Conservation (phyloP, 2,888 invertebrate species). For the Epistrophella euchroma region DNA sequence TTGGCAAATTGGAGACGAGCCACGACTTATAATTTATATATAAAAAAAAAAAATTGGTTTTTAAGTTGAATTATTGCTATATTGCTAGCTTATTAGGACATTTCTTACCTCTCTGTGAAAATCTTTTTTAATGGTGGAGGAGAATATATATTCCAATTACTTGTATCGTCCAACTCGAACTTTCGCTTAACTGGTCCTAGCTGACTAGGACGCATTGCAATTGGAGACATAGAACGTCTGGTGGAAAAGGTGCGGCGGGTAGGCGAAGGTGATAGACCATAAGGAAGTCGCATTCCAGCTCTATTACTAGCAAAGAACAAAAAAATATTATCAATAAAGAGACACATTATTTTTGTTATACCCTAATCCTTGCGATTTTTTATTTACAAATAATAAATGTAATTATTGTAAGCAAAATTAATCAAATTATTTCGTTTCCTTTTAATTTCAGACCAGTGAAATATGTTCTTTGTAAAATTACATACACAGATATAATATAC, state of each 20-base stretch:
- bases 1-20: slow-evolving; percentile 83
- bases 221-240: slow-evolving; percentile 94
- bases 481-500: too few species aligned
- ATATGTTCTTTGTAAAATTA: too few species aligned
- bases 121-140: slow-evolving; percentile 83
- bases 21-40: slow-evolving; percentile 79
- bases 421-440: too few species aligned
- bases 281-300: slow-evolving; percentile 83
- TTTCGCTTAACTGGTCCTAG: slow-evolving; percentile 87
- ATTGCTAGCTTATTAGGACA: background rate
- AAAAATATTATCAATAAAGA: background rate
- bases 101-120: slow-evolving; percentile 81
- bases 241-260: slow-evolving; percentile 92
- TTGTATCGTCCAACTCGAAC: slow-evolving; percentile 83
- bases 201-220: slow-evolving; percentile 91
- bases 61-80: background rate
- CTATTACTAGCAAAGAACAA: slow-evolving; percentile 78
- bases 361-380: too few species aligned
- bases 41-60: background rate
- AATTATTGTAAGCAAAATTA: too few species aligned
- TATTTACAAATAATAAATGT: too few species aligned
- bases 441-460: too few species aligned
- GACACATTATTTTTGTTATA: too few species aligned
- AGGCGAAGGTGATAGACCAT: slow-evolving; percentile 91
- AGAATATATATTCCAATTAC: slow-evolving; percentile 82